Evolutionary conservation across 2,797 vertebrate genomes (phyloP).

Genomic region (Brachymystax lenok): DNA sequence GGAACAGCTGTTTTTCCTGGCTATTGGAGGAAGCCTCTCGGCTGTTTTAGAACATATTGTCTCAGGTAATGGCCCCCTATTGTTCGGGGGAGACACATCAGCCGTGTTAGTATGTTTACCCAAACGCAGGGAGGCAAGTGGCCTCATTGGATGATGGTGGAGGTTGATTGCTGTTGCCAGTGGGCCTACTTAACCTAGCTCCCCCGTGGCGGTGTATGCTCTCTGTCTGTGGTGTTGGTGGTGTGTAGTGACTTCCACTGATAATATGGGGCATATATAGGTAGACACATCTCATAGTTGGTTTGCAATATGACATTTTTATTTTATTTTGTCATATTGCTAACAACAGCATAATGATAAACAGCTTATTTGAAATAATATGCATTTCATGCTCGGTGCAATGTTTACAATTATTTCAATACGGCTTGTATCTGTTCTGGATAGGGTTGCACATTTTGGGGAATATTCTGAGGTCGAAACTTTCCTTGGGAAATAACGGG

Average conservation of each 20-base stretch:
- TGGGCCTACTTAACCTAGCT: slow-evolving; percentile 51
- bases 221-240: slow-evolving; percentile 30
- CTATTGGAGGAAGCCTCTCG: not conserved
- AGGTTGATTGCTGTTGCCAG: slow-evolving; percentile 44
- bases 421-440: too few species aligned
- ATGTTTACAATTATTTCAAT: too few species aligned
- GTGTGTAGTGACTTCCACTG: not conserved
- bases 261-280: not conserved
- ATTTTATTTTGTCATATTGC: not conserved
- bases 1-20: not conserved
- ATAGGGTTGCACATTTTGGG: too few species aligned
- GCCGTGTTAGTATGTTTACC: slow-evolving; percentile 34
- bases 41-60: slow-evolving; percentile 38
- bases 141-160: not conserved
- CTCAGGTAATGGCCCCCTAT: slow-evolving; percentile 45
- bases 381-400: not conserved
- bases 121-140: slow-evolving; percentile 29
- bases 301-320: not conserved
- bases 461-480: too few species aligned
- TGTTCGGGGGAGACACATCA: slow-evolving; percentile 42
- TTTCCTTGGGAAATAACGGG: too few species aligned
- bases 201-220: slow-evolving; percentile 31
- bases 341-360: not conserved
- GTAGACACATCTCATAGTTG: not conserved
- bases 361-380: not conserved